Evolutionary conservation across 2,113 vertebrate species (phyloP).

Genomic region (Campylomormyrus numenius): DNA sequence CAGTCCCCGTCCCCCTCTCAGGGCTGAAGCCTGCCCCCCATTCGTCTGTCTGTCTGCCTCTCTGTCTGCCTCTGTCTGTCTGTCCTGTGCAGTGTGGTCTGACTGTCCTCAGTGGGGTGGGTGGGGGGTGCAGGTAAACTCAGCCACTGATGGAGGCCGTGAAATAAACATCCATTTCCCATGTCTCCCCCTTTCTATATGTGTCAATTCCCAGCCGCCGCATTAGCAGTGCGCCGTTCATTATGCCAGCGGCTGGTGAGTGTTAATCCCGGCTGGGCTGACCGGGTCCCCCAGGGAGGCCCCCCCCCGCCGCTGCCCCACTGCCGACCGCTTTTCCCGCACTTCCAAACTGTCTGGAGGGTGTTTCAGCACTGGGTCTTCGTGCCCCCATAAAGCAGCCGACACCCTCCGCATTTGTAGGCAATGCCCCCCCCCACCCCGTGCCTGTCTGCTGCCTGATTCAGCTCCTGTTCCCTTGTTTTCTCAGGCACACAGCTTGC

Average conservation of each 20-base stretch:
- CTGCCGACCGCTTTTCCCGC: neutral
- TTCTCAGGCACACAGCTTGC: constrained; percentile 5
- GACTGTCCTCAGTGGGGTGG: neutral
- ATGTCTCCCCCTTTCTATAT: neutral
- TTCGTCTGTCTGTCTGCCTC: neutral
- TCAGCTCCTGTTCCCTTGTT: constrained; percentile 14
- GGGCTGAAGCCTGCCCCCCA: neutral
- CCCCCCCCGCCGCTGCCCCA: neutral
- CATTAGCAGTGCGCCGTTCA: neutral
- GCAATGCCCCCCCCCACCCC: neutral
- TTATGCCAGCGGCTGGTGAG: neutral
- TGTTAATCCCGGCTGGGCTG: neutral
- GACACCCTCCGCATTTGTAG: neutral
- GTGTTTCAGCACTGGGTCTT: neutral
- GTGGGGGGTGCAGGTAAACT: neutral
- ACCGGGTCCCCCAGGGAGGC: neutral
- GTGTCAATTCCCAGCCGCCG: neutral
- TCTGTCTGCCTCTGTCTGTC: neutral
- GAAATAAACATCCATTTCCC: constrained; percentile 3
- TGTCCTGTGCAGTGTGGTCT: neutral
- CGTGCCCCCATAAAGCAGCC: neutral
- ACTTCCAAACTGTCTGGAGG: neutral
- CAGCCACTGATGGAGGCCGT: neutral
- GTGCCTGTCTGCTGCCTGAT: constrained; percentile 5
- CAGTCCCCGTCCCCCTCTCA: neutral